Evolutionary conservation across 2,888 invertebrate genomes (phyloP).

Genomic region (Rhagophthalmus giganteus): DNA sequence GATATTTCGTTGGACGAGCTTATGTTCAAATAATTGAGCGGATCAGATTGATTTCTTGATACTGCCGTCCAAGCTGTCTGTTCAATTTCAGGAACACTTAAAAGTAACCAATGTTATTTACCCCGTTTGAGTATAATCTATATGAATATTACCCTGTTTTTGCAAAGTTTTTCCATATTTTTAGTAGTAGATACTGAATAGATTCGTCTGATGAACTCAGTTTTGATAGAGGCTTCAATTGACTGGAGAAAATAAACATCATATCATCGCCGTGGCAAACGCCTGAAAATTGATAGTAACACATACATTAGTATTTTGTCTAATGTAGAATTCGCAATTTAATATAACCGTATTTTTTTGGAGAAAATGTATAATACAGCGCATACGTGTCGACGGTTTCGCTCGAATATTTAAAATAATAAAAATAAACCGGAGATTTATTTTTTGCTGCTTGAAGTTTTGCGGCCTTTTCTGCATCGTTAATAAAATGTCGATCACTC

Average conservation of each 20-base stretch:
- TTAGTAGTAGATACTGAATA: conserved; percentile 57
- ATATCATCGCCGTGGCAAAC: conserved; percentile 63
- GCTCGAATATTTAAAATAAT: conserved; percentile 58
- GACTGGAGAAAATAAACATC: conserved; percentile 52
- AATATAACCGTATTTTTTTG: conserved; percentile 19
- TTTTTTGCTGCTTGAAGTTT: conserved; percentile 60
- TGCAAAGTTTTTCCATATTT: conserved; percentile 59
- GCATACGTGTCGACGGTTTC: conserved; percentile 8
- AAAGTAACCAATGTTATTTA: neutral
- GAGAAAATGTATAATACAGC: conserved; percentile 6
- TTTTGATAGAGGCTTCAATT: conserved; percentile 41
- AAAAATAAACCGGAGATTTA: conserved; percentile 63
- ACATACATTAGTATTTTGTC: neutral
- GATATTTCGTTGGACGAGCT: conserved; percentile 52
- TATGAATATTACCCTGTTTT: conserved; percentile 57
- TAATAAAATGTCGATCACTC: conserved; percentile 64
- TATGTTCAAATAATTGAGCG: conserved; percentile 59
- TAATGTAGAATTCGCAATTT: too few relatives aligned
- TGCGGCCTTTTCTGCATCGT: conserved; percentile 60
- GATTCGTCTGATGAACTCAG: conserved; percentile 50
- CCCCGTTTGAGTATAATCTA: neutral
- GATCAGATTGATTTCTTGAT: conserved; percentile 48
- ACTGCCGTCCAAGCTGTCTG: conserved; percentile 56
- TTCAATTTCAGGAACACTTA: conserved; percentile 3
- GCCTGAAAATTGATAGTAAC: conserved; percentile 39